Percentiles rank a stretch among this genome's conserved stretches.
Evolutionary conservation across 2,888 invertebrate species (phyloP).

Genomic region (Philonicus albiceps): DNA sequence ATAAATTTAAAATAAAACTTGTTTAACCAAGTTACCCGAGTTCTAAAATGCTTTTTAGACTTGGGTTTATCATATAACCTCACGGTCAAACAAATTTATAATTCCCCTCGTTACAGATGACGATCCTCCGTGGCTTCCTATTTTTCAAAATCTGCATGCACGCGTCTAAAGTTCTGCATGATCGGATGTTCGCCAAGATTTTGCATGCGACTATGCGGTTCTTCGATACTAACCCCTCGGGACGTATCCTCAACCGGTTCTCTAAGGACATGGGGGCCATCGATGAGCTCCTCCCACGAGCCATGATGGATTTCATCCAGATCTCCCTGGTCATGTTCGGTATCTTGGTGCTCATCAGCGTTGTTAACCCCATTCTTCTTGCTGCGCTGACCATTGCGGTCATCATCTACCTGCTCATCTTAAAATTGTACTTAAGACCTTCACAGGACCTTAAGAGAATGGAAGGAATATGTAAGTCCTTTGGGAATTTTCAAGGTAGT

Average conservation of each 20-base stretch:
- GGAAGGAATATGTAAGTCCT: conserved; percentile 72
- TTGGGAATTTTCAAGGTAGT: neutral
- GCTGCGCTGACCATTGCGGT: conserved; percentile 73
- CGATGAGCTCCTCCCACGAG: conserved; percentile 67
- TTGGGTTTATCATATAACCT: no score
- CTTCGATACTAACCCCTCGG: conserved; percentile 86
- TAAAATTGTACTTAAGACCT: conserved; percentile 75
- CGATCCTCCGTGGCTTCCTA: conserved; percentile 70
- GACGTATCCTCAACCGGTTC: conserved; percentile 77
- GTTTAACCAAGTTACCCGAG: no score
- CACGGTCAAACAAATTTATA: no score
- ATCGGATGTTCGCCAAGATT: conserved; percentile 83
- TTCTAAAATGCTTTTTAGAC: no score
- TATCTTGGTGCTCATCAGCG: conserved; percentile 74
- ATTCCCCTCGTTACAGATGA: conserved; percentile 55
- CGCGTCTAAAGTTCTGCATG: conserved; percentile 79
- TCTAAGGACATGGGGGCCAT: conserved; percentile 76
- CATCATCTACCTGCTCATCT: conserved; percentile 69
- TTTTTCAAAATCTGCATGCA: conserved; percentile 80
- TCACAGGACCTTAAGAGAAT: conserved; percentile 78
- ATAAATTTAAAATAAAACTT: no score
- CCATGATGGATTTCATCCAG: conserved; percentile 67
- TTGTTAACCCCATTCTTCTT: conserved; percentile 74
- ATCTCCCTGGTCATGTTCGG: conserved; percentile 72
- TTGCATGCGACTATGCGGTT: conserved; percentile 81